phyloP scores from a whole-genome alignment of 2,888 invertebrate species.

The Heliconius ethilla region DNA sequence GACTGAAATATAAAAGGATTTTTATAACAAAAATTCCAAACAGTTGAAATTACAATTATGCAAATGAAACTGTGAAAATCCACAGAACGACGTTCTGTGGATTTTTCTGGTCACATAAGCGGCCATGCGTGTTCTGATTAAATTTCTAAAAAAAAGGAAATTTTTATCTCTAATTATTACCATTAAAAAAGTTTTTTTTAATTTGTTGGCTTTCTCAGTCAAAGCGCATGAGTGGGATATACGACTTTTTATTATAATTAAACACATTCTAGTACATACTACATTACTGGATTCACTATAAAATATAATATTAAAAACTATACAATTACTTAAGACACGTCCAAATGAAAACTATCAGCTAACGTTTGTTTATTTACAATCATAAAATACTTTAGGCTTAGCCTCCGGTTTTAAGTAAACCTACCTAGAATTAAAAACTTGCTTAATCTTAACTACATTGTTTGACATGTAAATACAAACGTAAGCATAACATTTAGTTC shows the following conservation, averaged over 20 bases:
- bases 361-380: background rate
- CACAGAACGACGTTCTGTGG: conserved; percentile 4
- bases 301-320: background rate
- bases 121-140: conserved; percentile 18
- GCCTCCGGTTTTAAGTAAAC: too few species aligned
- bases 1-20: background rate
- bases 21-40: conserved; percentile 13
- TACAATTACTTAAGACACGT: background rate
- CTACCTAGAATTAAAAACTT: too few species aligned
- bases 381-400: background rate
- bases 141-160: background rate
- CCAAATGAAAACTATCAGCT: background rate
- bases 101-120: background rate
- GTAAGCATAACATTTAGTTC: background rate
- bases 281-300: background rate
- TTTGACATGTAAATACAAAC: background rate
- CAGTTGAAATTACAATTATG: conserved; percentile 15
- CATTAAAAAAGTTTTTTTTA: conserved; percentile 1
- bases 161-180: background rate
- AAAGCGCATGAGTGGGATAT: background rate
- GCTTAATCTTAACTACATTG: background rate
- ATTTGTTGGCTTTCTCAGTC: background rate
- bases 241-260: background rate
- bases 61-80: conserved; percentile 5
- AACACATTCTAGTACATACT: background rate